These are phyloP conservation scores for Psophia crepitans DNA, from an alignment of 2,113 vertebrate species.

Conservation along the genomic window DNA sequence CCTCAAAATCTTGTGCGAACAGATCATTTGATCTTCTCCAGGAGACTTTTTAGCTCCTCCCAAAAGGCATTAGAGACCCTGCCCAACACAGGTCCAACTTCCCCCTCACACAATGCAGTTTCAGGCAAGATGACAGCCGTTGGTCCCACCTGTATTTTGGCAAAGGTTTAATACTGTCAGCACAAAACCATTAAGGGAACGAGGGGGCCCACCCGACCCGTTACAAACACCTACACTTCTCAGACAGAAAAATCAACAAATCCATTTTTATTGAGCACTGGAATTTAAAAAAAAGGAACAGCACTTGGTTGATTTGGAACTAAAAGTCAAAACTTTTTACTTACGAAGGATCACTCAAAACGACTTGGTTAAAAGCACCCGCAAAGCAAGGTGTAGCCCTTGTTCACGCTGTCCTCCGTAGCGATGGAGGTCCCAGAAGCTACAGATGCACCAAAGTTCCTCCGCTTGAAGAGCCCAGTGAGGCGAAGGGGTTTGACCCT, in stretches of 20 bases:
- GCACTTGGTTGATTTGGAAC: conserved; percentile 26
- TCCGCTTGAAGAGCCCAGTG: background rate
- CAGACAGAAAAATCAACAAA: background rate
- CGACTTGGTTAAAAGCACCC: background rate
- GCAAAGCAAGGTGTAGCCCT: background rate
- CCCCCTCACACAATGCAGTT: background rate
- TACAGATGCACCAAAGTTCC: background rate
- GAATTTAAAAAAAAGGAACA: conserved; percentile 42
- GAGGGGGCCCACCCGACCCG: rapidly evolving
- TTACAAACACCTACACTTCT: background rate
- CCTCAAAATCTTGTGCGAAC: background rate
- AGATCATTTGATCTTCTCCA: background rate
- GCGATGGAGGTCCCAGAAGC: background rate
- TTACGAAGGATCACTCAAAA: background rate
- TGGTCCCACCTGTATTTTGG: background rate
- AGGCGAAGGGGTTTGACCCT: background rate
- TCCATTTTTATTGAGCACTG: conserved; percentile 37
- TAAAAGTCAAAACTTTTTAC: background rate
- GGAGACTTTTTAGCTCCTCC: background rate
- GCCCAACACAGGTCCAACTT: background rate
- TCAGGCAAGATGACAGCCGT: background rate
- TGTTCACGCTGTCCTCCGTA: background rate
- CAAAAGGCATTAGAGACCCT: background rate
- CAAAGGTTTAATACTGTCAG: background rate
- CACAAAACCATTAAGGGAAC: background rate